These are phyloP conservation scores for Penaeus indicus DNA, from an alignment of 1,140 invertebrate genomes.

Conservation along the genomic window DNA sequence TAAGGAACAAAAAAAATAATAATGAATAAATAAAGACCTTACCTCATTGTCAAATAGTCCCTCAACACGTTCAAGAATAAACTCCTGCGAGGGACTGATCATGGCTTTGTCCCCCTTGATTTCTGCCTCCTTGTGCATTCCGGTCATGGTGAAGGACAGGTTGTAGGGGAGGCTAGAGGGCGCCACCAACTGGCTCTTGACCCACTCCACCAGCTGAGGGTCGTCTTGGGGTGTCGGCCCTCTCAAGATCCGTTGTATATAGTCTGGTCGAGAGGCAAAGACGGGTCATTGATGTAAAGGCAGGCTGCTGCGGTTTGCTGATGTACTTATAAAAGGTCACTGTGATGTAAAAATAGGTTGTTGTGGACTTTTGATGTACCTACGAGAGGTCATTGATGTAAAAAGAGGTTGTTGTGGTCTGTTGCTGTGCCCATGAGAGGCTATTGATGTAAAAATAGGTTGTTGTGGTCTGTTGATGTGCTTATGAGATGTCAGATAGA, in stretches of 20 bases:
- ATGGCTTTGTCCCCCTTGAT: not conserved
- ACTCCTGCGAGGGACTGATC: conserved; percentile 56
- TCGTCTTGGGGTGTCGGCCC: conserved; percentile 40
- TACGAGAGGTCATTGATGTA: too few species aligned
- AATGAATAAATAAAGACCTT: not conserved
- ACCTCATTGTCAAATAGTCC: conserved; percentile 36
- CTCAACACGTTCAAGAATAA: conserved; percentile 33
- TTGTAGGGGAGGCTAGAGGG: conserved; percentile 47
- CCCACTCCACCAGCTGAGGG: conserved; percentile 37
- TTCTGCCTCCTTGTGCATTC: conserved; percentile 8
- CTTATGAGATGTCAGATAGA: too few species aligned
- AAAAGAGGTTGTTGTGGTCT: too few species aligned
- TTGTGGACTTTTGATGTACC: too few species aligned
- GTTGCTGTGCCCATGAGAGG: too few species aligned
- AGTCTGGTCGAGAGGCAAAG: not conserved
- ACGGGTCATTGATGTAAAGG: too few species aligned
- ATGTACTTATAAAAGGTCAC: too few species aligned
- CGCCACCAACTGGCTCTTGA: conserved; percentile 30
- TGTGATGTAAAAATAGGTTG: too few species aligned
- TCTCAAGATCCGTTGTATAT: not conserved
- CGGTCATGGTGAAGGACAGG: conserved; percentile 35
- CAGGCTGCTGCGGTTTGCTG: too few species aligned
- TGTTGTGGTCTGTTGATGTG: too few species aligned
- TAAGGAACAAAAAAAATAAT: too few species aligned
- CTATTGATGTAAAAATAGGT: too few species aligned